Conservation (phyloP, 2,113 vertebrate species). For the Siphamia tubifer region DNA sequence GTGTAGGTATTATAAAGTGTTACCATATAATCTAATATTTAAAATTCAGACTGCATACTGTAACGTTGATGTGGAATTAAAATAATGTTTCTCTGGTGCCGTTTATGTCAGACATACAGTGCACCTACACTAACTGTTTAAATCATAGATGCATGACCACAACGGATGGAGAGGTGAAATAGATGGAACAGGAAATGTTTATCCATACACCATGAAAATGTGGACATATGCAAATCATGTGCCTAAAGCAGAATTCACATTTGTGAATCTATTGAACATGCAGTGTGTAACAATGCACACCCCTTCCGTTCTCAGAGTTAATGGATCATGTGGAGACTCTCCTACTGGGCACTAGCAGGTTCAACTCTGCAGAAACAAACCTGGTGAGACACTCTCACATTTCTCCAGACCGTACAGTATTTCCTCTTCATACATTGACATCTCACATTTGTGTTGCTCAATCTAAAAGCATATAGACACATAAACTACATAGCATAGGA, state of each 20-base stretch:
- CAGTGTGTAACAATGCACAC: neutral
- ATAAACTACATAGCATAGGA: neutral
- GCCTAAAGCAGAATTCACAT: neutral
- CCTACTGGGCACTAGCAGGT: neutral
- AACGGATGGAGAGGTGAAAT: too few species aligned
- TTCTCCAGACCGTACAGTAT: neutral
- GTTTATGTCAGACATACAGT: too few species aligned
- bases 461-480: neutral
- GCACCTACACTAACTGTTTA: too few species aligned
- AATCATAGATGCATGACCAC: too few species aligned
- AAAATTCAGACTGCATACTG: too few species aligned
- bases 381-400: neutral
- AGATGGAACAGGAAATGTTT: too few species aligned
- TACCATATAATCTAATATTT: too few species aligned
- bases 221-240: neutral
- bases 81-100: too few species aligned
- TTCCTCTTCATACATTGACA: neutral
- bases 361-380: neutral
- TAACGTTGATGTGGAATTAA: too few species aligned
- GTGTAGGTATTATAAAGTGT: too few species aligned
- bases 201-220: too few species aligned
- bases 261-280: neutral
- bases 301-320: neutral
- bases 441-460: neutral
- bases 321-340: neutral